Percentiles rank a stretch among this genome's conserved stretches.
Conservation (phyloP, 2,888 invertebrate genomes). For the Scaeva pyrastri region DNA sequence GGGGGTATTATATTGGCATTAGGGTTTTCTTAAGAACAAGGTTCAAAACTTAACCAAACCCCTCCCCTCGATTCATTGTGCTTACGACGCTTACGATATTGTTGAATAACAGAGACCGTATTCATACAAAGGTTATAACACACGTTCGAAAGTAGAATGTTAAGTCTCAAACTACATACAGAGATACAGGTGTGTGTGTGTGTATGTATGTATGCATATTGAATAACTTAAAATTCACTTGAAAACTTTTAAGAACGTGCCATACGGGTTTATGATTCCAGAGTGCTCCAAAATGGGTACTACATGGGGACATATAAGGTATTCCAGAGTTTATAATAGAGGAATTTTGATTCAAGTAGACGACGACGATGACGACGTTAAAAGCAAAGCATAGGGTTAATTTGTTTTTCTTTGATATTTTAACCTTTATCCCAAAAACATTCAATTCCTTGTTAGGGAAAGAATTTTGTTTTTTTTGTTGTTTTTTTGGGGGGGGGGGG, state of each 20-base stretch:
- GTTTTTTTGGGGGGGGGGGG: no score
- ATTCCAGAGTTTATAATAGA: conserved; percentile 19
- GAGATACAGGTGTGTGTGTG: no score
- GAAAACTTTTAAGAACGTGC: conserved; percentile 20
- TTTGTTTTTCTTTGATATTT: conserved; percentile 13
- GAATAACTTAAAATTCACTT: conserved; percentile 3
- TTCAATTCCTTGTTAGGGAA: background rate
- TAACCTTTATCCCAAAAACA: background rate
- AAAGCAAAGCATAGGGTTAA: background rate
- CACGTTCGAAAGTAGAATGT: no score
- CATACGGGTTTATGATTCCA: conserved; percentile 25
- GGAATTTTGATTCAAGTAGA: background rate
- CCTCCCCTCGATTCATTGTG: no score
- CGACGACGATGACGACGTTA: background rate
- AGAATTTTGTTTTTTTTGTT: background rate
- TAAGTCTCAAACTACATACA: background rate
- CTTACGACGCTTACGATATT: no score
- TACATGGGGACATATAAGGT: background rate
- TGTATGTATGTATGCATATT: background rate
- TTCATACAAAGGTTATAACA: no score
- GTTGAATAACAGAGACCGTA: no score
- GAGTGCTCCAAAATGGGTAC: background rate
- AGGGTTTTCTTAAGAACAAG: no score
- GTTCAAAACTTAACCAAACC: no score
- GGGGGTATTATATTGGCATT: no score